phyloP scores from a whole-genome alignment of 2,888 invertebrate genomes.

The Eupithecia subfuscata region DNA sequence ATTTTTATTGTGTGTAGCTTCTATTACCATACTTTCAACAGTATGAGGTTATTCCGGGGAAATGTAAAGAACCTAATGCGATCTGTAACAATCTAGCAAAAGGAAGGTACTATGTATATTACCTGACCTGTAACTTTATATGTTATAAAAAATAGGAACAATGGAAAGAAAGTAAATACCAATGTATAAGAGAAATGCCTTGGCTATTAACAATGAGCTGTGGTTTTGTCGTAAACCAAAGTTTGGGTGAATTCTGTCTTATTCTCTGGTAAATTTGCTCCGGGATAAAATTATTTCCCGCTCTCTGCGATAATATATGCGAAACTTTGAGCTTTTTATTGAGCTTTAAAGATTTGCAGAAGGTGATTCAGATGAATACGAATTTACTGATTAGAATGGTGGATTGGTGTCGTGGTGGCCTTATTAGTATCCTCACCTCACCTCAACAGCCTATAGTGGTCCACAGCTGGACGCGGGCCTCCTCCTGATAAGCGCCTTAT shows the following conservation, averaged over 20 bases:
- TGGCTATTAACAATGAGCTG: conserved; percentile 12
- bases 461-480: too few relatives aligned
- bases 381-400: background rate
- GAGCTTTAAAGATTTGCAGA: conserved; percentile 15
- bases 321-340: conserved; percentile 28
- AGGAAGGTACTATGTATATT: too few relatives aligned
- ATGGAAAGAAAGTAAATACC: background rate
- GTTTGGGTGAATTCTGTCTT: conserved; percentile 23
- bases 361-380: background rate
- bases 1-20: too few relatives aligned
- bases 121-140: too few relatives aligned
- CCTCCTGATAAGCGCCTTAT: too few relatives aligned
- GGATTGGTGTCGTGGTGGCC: background rate
- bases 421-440: too few relatives aligned
- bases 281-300: conserved; percentile 20
- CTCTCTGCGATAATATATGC: conserved; percentile 21
- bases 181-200: background rate
- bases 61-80: background rate
- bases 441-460: too few relatives aligned
- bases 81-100: background rate
- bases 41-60: too few relatives aligned
- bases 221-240: conserved; percentile 31
- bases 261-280: conserved; percentile 16
- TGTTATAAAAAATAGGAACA: too few relatives aligned
- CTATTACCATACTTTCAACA: too few relatives aligned